Evolutionary conservation across 2,888 invertebrate genomes (phyloP).

Genomic region (Cephus pygmeus): DNA sequence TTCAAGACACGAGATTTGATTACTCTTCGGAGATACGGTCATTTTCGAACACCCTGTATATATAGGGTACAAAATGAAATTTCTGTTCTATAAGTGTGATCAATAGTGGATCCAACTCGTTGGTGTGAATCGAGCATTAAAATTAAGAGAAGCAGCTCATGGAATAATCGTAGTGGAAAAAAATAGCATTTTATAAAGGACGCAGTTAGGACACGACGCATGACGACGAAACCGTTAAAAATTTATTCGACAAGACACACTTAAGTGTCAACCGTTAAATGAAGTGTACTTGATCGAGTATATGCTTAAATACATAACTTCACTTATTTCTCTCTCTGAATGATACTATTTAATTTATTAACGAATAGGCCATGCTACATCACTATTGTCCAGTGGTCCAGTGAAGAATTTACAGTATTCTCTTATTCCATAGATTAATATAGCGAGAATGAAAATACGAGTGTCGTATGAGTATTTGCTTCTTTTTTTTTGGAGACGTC

Average conservation of each 20-base stretch:
- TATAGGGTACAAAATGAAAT: neutral
- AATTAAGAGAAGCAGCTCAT: neutral
- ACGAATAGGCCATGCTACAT: conserved; percentile 1
- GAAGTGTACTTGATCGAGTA: neutral
- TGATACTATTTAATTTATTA: conserved; percentile 1
- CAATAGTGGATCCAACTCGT: neutral
- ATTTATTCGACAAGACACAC: neutral
- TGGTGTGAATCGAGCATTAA: neutral
- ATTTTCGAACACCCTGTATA: neutral
- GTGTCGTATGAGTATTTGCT: neutral
- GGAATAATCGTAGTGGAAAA: neutral
- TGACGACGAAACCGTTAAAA: neutral
- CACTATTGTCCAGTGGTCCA: conserved; percentile 2
- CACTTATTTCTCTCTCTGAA: neutral
- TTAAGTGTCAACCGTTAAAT: neutral
- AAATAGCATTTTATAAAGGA: neutral
- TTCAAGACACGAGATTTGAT: neutral
- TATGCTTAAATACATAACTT: neutral
- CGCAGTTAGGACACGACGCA: neutral
- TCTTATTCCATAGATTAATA: neutral
- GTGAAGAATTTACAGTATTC: conserved; percentile 7
- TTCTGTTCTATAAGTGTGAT: neutral
- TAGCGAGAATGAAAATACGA: neutral
- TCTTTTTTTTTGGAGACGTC: no score
- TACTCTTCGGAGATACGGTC: neutral